Percentiles rank a stretch among this genome's conserved stretches.
Conservation (phyloP, 2,797 vertebrate species). For the Halcyon leucocephala region DNA sequence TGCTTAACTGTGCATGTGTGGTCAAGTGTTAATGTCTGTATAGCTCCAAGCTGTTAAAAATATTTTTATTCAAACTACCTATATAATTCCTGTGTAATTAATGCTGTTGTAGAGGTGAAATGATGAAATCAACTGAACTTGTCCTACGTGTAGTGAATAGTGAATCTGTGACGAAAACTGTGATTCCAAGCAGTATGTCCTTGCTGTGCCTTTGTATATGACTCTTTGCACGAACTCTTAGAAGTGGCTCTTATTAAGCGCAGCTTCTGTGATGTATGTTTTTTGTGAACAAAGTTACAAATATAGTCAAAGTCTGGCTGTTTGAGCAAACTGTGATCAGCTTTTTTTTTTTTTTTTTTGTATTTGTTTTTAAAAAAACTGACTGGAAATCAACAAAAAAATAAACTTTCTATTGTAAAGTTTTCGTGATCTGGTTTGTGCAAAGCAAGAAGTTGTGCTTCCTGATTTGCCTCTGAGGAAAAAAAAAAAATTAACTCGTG, state of each 20-base stretch:
- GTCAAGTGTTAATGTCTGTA: slow-evolving; percentile 89
- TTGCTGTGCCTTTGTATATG: slow-evolving; percentile 91
- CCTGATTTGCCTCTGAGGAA: slow-evolving; percentile 50
- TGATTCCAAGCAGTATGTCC: slow-evolving; percentile 89
- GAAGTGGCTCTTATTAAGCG: slow-evolving; percentile 86
- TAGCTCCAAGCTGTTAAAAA: slow-evolving; percentile 92
- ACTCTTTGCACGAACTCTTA: slow-evolving; percentile 88
- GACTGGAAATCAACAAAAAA: slow-evolving; percentile 95
- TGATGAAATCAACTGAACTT: slow-evolving; percentile 86
- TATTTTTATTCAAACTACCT: slow-evolving; percentile 87
- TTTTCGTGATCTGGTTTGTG: slow-evolving; percentile 79
- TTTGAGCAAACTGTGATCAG: slow-evolving; percentile 90
- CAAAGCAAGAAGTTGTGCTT: slow-evolving; percentile 62
- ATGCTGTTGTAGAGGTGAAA: slow-evolving; percentile 87
- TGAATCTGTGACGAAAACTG: slow-evolving; percentile 89
- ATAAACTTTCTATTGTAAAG: slow-evolving; percentile 98
- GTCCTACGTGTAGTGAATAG: slow-evolving; percentile 91
- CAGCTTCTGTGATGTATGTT: slow-evolving; percentile 86
- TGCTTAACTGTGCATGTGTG: slow-evolving; percentile 87
- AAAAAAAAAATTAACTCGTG: not conserved
- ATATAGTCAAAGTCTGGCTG: slow-evolving; percentile 87
- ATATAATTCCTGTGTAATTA: slow-evolving; percentile 86
- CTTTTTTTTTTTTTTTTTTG: slow-evolving; percentile 80
- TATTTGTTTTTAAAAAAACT: slow-evolving; percentile 81
- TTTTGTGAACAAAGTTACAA: slow-evolving; percentile 85